Conservation (phyloP, 2,888 invertebrate species). For the Aricia artaxerxes region DNA sequence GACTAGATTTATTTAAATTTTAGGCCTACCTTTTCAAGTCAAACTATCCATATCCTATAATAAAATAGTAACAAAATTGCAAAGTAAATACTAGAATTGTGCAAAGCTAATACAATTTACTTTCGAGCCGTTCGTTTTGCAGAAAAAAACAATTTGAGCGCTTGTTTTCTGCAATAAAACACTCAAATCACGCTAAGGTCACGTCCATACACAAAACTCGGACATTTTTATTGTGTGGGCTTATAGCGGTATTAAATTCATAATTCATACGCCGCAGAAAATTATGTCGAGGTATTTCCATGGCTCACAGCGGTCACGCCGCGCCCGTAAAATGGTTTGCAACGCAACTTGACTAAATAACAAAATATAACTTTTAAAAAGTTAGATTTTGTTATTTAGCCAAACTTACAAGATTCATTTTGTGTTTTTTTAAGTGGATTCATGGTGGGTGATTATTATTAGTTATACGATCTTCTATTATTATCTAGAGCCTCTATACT, state of each 20-base stretch:
- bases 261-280: not conserved
- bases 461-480: too few species aligned
- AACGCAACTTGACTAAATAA: not conserved
- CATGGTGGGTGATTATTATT: too few species aligned
- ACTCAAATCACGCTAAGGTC: slow-evolving; percentile 61
- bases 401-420: too few species aligned
- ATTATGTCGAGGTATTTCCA: slow-evolving; percentile 12
- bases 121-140: not conserved
- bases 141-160: slow-evolving; percentile 31
- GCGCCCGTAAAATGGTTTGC: not conserved
- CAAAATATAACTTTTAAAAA: not conserved
- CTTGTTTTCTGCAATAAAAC: slow-evolving; percentile 49
- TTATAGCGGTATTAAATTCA: slow-evolving; percentile 20
- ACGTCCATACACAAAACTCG: slow-evolving; percentile 41
- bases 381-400: too few species aligned
- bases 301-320: slow-evolving; percentile 31
- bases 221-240: slow-evolving; percentile 38
- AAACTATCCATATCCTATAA: not conserved
- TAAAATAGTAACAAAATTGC: not conserved
- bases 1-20: not conserved
- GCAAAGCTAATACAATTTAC: not conserved
- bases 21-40: not conserved
- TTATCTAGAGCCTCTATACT: too few species aligned
- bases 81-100: not conserved
- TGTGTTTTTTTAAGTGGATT: too few species aligned